Percentiles rank a stretch among this genome's conserved stretches.
These are phyloP conservation scores for Sturnus vulgaris DNA, from an alignment of 2,113 vertebrate species.

Conservation along the genomic window DNA sequence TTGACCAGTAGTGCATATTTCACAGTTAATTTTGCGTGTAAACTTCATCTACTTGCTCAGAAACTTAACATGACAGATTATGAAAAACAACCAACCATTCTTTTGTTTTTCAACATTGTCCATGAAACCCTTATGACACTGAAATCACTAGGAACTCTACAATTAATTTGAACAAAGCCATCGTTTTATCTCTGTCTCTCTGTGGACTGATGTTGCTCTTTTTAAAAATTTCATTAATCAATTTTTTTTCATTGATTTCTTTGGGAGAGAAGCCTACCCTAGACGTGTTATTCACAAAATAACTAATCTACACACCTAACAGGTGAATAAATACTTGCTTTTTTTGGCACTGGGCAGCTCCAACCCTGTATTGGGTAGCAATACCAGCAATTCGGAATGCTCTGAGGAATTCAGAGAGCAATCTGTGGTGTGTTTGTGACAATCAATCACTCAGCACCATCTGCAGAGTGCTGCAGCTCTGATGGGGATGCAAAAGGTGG, in stretches of 20 bases:
- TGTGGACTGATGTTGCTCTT: neutral
- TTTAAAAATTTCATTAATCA: neutral
- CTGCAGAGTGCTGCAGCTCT: neutral
- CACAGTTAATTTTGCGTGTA: neutral
- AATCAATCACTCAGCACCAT: neutral
- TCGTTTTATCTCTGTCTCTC: neutral
- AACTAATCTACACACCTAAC: neutral
- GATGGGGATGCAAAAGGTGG: neutral
- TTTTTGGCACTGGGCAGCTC: neutral
- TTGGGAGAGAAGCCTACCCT: neutral
- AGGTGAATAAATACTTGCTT: neutral
- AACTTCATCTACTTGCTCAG: neutral
- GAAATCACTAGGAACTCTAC: neutral
- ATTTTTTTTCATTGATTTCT: neutral
- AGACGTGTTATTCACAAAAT: neutral
- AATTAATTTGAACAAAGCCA: neutral
- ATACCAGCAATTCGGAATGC: neutral
- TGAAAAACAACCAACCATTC: neutral
- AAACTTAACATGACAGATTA: neutral
- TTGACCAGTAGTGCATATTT: neutral
- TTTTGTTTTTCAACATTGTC: neutral
- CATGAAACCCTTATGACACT: neutral
- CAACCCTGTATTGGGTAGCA: accelerated
- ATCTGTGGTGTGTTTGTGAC: neutral
- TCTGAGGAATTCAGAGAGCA: neutral